Evolutionary conservation across 2,113 vertebrate genomes (phyloP).

Genomic region (Ctenomys sociabilis): DNA sequence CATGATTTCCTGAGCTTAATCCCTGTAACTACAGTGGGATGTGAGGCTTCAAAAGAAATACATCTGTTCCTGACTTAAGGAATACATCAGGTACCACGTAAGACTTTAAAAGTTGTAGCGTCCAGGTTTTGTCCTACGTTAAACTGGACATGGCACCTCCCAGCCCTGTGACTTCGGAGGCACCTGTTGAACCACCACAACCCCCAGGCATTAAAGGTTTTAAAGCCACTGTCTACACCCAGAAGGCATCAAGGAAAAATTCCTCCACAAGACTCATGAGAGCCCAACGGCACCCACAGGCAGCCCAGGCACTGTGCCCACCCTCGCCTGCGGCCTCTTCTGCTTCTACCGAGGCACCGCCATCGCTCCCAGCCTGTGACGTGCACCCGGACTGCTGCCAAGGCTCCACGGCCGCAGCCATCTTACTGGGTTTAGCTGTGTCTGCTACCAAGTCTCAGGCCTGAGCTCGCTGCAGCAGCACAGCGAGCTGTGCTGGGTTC

Average conservation of each 20-base stretch:
- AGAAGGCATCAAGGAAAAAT: conserved; percentile 90
- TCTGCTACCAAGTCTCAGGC: conserved; percentile 88
- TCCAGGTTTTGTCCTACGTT: background rate
- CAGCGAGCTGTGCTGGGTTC: background rate
- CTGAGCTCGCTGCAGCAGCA: conserved; percentile 72
- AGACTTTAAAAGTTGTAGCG: background rate
- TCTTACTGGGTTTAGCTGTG: conserved; percentile 89
- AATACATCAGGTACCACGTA: background rate
- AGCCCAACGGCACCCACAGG: conserved; percentile 96
- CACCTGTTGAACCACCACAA: conserved; percentile 83
- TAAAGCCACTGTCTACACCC: conserved; percentile 66
- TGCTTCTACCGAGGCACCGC: conserved; percentile 92
- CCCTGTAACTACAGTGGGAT: background rate
- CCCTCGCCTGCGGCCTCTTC: conserved; percentile 90
- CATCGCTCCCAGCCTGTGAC: conserved; percentile 94
- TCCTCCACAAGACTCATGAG: conserved; percentile 92
- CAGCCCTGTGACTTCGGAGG: background rate
- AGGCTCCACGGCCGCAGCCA: conserved; percentile 93
- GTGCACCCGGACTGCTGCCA: conserved; percentile 94
- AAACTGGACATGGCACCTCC: rapidly evolving
- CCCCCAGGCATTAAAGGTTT: conserved; percentile 90
- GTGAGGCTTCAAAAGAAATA: background rate
- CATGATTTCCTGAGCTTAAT: conserved; percentile 21
- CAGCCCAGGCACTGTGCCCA: conserved; percentile 90
- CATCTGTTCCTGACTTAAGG: background rate